Evolutionary conservation across 2,888 invertebrate genomes (phyloP).

Genomic region (Tiphia femorata): DNA sequence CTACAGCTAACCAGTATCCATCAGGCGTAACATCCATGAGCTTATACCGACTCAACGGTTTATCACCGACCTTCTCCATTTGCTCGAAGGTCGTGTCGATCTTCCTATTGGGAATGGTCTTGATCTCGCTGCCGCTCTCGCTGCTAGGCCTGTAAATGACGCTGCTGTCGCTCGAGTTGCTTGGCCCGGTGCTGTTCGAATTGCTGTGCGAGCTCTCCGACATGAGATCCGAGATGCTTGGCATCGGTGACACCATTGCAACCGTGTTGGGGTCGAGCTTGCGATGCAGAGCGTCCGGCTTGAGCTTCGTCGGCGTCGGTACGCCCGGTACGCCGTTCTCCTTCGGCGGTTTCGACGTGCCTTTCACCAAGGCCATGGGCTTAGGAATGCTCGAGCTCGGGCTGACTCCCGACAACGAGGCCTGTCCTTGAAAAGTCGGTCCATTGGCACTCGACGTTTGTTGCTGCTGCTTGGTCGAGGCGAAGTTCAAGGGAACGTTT

Average conservation of each 20-base stretch:
- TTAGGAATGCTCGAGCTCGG: conserved; percentile 84
- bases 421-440: conserved; percentile 34
- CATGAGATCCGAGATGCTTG: conserved; percentile 74
- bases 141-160: conserved; percentile 81
- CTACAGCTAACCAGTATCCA: too few species aligned
- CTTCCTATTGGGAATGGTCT: conserved; percentile 72
- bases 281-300: conserved; percentile 56
- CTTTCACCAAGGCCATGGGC: conserved; percentile 92
- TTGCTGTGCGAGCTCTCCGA: conserved; percentile 77
- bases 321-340: conserved; percentile 69
- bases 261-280: conserved; percentile 64
- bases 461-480: too few species aligned
- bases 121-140: conserved; percentile 77
- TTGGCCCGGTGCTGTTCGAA: conserved; percentile 75
- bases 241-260: conserved; percentile 82
- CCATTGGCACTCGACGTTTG: conserved; percentile 26
- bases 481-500: background rate
- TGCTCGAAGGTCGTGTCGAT: conserved; percentile 69
- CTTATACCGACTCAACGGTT: conserved; percentile 32
- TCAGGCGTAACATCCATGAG: background rate
- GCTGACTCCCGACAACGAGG: conserved; percentile 30
- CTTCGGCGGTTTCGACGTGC: conserved; percentile 82
- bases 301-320: conserved; percentile 71
- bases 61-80: conserved; percentile 67
- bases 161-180: conserved; percentile 81